Evolutionary conservation across 2,113 vertebrate species (phyloP).

Genomic region (Lepisosteus oculatus): DNA sequence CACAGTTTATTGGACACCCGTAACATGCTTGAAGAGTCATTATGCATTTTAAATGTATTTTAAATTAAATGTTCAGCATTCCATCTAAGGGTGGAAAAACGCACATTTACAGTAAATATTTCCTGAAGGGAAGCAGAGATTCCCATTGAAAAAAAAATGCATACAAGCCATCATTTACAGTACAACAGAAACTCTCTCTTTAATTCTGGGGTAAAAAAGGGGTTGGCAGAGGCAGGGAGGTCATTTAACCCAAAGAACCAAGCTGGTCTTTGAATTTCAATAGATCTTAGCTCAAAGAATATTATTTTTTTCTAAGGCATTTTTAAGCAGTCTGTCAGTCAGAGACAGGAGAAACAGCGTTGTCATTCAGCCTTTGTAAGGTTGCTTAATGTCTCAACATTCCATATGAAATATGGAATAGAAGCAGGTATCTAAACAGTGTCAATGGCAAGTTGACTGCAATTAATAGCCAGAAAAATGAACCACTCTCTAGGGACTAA

Average conservation of each 20-base stretch:
- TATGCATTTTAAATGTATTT: too few species aligned
- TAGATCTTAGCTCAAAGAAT: neutral
- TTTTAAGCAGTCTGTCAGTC: neutral
- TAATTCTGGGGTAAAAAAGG: neutral
- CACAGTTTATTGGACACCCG: too few species aligned
- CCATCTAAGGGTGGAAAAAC: too few species aligned
- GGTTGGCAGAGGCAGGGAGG: neutral
- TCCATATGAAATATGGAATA: constrained; percentile 3
- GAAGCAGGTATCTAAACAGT: neutral
- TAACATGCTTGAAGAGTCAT: too few species aligned
- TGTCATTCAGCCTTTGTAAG: constrained; percentile 1
- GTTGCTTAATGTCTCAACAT: constrained; percentile 8
- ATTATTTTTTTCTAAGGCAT: neutral
- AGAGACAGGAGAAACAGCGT: neutral
- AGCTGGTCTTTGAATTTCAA: neutral
- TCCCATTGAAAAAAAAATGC: too few species aligned
- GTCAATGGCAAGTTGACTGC: neutral
- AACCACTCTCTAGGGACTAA: neutral
- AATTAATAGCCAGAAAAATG: neutral
- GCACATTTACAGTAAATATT: too few species aligned
- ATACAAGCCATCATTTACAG: neutral
- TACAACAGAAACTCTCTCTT: neutral
- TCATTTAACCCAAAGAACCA: neutral
- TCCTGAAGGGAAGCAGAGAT: too few species aligned
- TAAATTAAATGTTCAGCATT: too few species aligned